Evolutionary conservation across 2,888 invertebrate species (phyloP).

Genomic region (Allacma fusca): DNA sequence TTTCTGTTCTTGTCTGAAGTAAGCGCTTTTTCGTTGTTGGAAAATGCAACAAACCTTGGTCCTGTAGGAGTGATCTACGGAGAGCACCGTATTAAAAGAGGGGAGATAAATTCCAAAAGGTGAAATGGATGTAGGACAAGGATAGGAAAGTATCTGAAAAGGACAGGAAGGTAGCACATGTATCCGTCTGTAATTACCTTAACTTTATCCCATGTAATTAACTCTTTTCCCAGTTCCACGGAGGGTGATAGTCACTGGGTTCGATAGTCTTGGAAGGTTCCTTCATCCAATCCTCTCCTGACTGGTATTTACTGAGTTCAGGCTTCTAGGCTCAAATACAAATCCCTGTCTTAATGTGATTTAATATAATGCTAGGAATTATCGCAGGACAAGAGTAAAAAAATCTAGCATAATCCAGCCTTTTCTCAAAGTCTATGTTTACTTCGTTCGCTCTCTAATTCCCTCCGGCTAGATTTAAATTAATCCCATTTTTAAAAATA

Average conservation of each 20-base stretch:
- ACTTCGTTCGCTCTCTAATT: too few species aligned
- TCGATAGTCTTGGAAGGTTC: not conserved
- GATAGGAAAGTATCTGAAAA: not conserved
- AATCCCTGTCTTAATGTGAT: not conserved
- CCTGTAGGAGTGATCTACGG: too few species aligned
- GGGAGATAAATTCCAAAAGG: not conserved
- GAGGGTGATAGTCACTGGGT: not conserved
- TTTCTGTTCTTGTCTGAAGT: too few species aligned
- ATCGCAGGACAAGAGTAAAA: not conserved
- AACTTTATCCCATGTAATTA: conserved; percentile 38
- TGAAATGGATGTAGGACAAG: not conserved
- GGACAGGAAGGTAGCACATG: conserved; percentile 18
- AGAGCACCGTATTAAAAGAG: too few species aligned
- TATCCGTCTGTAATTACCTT: conserved; percentile 31
- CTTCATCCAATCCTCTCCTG: not conserved
- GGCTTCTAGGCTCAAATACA: not conserved
- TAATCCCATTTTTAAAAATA: too few species aligned
- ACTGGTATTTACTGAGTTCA: not conserved
- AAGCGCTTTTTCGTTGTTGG: too few species aligned
- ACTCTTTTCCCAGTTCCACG: not conserved
- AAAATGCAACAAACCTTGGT: too few species aligned
- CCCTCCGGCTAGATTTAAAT: too few species aligned
- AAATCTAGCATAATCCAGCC: not conserved
- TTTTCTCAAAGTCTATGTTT: too few species aligned
- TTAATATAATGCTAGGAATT: conserved; percentile 1